These are phyloP conservation scores for Pseudochirops corinnae DNA, from an alignment of 2,797 vertebrate species.

Conservation along the genomic window DNA sequence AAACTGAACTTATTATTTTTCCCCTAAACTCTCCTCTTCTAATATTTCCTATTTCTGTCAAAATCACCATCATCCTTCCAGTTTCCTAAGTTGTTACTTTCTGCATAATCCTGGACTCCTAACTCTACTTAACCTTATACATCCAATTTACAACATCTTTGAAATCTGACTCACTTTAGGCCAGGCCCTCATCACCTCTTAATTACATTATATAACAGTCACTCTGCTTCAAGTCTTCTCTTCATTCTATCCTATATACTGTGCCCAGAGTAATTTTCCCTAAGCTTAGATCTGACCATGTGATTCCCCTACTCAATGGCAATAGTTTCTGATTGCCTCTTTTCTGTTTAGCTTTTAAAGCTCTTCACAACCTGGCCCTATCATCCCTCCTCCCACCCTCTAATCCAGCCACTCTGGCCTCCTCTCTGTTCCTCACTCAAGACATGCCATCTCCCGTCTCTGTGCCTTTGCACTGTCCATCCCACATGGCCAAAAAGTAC, in stretches of 20 bases:
- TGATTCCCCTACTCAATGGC: background rate
- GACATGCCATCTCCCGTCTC: background rate
- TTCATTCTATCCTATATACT: background rate
- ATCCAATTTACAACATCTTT: background rate
- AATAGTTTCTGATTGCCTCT: background rate
- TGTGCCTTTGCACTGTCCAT: background rate
- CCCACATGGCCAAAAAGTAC: background rate
- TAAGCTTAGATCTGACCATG: background rate
- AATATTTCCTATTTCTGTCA: background rate
- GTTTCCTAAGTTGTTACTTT: background rate
- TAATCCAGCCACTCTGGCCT: background rate
- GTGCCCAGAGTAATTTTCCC: background rate
- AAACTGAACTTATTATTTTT: background rate
- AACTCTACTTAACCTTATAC: background rate
- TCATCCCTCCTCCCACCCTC: background rate
- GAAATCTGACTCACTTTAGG: background rate
- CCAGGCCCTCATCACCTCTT: background rate
- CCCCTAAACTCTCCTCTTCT: background rate
- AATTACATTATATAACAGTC: background rate
- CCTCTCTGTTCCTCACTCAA: background rate
- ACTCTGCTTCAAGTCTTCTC: background rate
- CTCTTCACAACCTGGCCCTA: background rate
- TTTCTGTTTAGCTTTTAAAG: background rate
- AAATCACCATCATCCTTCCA: background rate
- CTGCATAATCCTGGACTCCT: background rate